These are phyloP conservation scores for Sebastes trivittatus DNA, from an alignment of 2,797 vertebrate genomes.

Conservation along the genomic window DNA sequence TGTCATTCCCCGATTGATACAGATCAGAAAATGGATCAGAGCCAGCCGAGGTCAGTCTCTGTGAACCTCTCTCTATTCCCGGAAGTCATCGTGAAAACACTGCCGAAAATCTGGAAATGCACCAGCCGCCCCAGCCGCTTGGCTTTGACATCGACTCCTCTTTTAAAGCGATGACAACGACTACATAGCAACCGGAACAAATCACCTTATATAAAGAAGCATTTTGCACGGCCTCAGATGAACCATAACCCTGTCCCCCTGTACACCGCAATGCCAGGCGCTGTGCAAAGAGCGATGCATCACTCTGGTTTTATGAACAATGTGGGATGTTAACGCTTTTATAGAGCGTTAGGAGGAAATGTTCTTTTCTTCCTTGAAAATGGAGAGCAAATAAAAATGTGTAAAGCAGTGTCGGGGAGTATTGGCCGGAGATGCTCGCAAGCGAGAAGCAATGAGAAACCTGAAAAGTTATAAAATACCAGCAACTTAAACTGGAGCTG, in stretches of 20 bases:
- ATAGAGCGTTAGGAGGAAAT: constrained; percentile 56
- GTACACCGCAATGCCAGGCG: constrained; percentile 7
- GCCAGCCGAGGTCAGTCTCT: constrained; percentile 27
- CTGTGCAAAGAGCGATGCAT: constrained; percentile 31
- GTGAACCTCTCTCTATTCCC: not conserved
- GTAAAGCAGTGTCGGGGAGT: constrained; percentile 35
- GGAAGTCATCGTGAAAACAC: constrained; percentile 5
- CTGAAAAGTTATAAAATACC: constrained; percentile 47
- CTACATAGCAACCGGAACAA: constrained; percentile 30
- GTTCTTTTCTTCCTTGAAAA: constrained; percentile 54
- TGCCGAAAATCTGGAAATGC: constrained; percentile 6
- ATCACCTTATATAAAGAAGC: constrained; percentile 42
- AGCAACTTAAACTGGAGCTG: constrained; percentile 50
- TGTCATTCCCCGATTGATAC: constrained; percentile 49
- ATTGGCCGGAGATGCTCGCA: constrained; percentile 27
- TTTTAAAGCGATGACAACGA: constrained; percentile 29
- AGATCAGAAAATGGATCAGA: constrained; percentile 36
- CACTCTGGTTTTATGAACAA: constrained; percentile 63
- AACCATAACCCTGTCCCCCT: constrained; percentile 31
- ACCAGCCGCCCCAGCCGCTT: not conserved
- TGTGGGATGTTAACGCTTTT: constrained; percentile 61
- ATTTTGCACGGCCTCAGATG: constrained; percentile 41
- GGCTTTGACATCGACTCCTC: not conserved
- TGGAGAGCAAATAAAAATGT: constrained; percentile 62
- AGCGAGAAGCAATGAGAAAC: constrained; percentile 36